A percentile compares a stretch with the other conserved stretches of the same genome.
phyloP scores from a whole-genome alignment of 2,113 vertebrate genomes.

The Notarius lentiginosus region DNA sequence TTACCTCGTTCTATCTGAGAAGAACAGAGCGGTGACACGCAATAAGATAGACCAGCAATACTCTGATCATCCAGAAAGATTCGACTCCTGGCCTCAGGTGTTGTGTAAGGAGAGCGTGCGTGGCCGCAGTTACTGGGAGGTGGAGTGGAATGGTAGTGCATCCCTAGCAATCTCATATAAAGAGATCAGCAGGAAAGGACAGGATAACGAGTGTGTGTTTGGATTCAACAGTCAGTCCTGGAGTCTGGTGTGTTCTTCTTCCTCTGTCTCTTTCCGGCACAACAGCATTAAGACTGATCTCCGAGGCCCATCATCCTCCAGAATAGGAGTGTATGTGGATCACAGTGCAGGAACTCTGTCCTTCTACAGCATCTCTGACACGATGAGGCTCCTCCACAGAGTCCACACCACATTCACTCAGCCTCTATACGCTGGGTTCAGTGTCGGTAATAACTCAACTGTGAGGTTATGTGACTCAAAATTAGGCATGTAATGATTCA shows the following conservation, averaged over 20 bases:
- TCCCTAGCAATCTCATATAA: not conserved
- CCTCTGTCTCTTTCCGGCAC: not conserved
- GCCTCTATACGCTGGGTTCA: not conserved
- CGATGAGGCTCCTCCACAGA: not conserved
- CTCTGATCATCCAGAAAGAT: not conserved
- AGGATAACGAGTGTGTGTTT: not conserved
- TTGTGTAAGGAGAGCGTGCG: not conserved
- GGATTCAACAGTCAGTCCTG: not conserved
- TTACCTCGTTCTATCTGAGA: not conserved
- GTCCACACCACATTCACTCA: not conserved
- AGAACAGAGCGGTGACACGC: not conserved
- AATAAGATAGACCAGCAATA: not conserved
- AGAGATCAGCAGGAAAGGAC: not conserved
- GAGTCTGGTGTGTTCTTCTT: not conserved
- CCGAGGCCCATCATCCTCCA: not conserved
- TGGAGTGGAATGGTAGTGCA: not conserved
- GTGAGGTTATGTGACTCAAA: not conserved
- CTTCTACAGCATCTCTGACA: not conserved
- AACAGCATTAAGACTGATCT: not conserved
- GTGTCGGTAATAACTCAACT: not conserved
- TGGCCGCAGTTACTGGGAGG: not conserved
- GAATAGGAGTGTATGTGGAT: slow-evolving; percentile 5
- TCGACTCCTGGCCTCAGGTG: not conserved
- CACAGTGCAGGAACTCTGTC: slow-evolving; percentile 12
- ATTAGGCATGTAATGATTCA: too few relatives aligned